Evolutionary conservation across 2,888 invertebrate species (phyloP).

Genomic region (Icerya purchasi): DNA sequence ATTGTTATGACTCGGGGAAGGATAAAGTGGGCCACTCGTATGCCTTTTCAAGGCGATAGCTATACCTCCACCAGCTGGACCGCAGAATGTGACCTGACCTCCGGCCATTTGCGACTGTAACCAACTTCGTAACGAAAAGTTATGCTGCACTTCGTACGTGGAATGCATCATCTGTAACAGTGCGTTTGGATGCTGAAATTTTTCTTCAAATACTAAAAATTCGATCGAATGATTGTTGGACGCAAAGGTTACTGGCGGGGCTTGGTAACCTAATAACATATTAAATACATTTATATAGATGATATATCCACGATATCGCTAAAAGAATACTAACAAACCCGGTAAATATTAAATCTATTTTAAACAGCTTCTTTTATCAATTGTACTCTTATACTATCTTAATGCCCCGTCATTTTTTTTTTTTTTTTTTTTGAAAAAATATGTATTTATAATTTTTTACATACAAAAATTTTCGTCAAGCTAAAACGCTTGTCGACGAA

Average conservation of each 20-base stretch:
- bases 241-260: background rate
- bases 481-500: too few species aligned
- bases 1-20: background rate
- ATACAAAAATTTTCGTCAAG: too few species aligned
- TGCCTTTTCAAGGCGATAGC: background rate
- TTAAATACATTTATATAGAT: too few species aligned
- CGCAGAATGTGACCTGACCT: background rate
- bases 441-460: too few species aligned
- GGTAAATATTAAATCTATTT: too few species aligned
- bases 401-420: too few species aligned
- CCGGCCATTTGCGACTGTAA: background rate
- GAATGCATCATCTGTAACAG: background rate
- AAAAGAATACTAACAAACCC: too few species aligned
- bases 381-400: too few species aligned
- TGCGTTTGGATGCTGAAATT: background rate
- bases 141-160: background rate
- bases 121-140: background rate
- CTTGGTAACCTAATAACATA: background rate
- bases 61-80: conserved; percentile 1
- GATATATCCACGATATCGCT: too few species aligned
- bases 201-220: background rate
- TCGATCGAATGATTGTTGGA: background rate
- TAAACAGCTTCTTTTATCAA: too few species aligned
- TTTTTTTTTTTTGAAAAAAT: too few species aligned
- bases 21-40: background rate